Evolutionary conservation across 2,797 vertebrate genomes (phyloP), one percentile per base, ranked within the genome.

Genomic region (Chrosomus eos): DNA sequence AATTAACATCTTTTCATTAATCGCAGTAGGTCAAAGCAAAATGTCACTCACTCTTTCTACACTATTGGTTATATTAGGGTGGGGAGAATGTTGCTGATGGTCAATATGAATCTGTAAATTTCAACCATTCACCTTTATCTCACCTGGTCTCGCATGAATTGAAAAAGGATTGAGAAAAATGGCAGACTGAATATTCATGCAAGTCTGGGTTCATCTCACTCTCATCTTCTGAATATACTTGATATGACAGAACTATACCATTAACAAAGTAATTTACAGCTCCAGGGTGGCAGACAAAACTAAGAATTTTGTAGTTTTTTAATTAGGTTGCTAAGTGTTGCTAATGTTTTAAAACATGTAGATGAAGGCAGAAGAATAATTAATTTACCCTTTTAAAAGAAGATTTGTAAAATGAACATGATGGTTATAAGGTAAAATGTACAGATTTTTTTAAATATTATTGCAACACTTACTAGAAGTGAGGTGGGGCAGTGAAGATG

Each of bases 1-100:
- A 48, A 80, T 68, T 51, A 66, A 71, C 33, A 81, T 45, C 18
- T 73, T 71, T 82, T 43, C 19, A 62, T 43, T 73, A 31, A 73
- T 43, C 51, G 60, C 67, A 23, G 38, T 60, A 60, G 38, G 19
- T 58, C 48, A 72, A 72, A 82, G 80, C n/a, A 10, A 72, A 70
- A 68, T 53, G 64, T 80, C 43, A 53, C 11, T 79, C 40, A 43
- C 13, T 67, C 62, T 67, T 80, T 81, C 21, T 55, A 38, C 66
- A 53, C 79, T 43, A n/a, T 14, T 72, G 16, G 51, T 58, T 55
- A 81, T 71, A 60, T 82, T 73, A 74, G 31, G 55, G 1, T 38
- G 31, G 33, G 14, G 58, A 68, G 16, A 31, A 72, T 43, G 19
- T n/a, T 72, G 51, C 55, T 31, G 72, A 28, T 62, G 60, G 60